Evolutionary conservation across 2,113 vertebrate genomes (phyloP).

Genomic region (Centropus bengalensis): DNA sequence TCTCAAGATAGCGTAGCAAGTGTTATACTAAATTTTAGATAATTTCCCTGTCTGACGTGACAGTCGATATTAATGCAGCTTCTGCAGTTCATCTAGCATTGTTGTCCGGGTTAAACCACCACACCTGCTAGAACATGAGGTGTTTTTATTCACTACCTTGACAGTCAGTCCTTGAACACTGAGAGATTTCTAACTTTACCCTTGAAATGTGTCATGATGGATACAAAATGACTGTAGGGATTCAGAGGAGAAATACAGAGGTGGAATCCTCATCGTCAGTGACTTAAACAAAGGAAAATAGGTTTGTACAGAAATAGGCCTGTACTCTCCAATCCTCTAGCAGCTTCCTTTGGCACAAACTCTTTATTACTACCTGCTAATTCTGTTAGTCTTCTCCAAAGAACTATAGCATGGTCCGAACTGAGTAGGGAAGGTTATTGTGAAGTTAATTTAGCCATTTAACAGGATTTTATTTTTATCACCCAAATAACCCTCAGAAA

Average conservation of each 20-base stretch:
- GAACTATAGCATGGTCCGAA: neutral
- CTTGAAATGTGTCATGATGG: conserved; percentile 31
- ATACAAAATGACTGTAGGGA: conserved; percentile 1
- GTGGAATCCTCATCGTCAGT: neutral
- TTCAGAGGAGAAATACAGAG: neutral
- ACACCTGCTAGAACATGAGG: neutral
- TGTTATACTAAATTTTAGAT: conserved; percentile 1
- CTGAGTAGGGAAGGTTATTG: neutral
- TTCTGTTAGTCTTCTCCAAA: neutral
- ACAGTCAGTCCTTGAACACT: conserved; percentile 49
- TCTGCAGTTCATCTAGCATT: neutral
- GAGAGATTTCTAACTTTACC: conserved; percentile 43
- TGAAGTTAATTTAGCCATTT: neutral
- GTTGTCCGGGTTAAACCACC: neutral
- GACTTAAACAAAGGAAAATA: neutral
- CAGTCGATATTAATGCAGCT: conserved; percentile 33
- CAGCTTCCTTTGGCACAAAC: neutral
- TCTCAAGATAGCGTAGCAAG: neutral
- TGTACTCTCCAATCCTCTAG: rapidly evolving
- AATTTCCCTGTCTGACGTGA: neutral
- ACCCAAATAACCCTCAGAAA: neutral
- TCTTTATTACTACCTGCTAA: neutral
- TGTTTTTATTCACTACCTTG: conserved; percentile 23
- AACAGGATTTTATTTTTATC: neutral
- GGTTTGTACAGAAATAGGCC: neutral